A percentile compares a stretch with the other conserved stretches of the same genome.
Conservation (phyloP, 2,113 vertebrate genomes). For the Asarcornis scutulata region DNA sequence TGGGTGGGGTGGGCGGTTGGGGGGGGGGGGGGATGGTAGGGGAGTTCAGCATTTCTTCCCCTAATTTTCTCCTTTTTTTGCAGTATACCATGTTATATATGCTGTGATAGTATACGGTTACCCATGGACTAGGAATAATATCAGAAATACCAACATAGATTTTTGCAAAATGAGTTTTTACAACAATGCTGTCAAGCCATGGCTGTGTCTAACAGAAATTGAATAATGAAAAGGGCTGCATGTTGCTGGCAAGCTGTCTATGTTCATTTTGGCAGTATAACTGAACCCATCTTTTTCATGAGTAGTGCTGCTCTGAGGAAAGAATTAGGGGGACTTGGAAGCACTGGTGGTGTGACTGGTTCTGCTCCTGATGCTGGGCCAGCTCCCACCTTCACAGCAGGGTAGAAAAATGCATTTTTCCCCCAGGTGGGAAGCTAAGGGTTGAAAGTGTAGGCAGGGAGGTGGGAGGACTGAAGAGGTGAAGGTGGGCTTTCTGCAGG, state of each 20-base stretch:
- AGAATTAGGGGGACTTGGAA: neutral
- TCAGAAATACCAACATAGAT: neutral
- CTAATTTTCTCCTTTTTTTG: neutral
- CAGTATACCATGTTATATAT: neutral
- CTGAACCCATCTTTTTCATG: neutral
- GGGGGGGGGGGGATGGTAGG: neutral
- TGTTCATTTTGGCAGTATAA: neutral
- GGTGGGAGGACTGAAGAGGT: neutral
- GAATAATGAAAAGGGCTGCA: neutral
- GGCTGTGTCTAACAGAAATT: neutral
- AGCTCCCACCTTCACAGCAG: too few relatives aligned
- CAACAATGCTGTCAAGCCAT: neutral
- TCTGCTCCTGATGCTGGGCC: neutral
- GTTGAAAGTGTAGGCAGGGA: neutral
- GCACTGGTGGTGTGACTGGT: neutral
- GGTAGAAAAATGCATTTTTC: neutral
- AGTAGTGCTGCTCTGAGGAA: neutral
- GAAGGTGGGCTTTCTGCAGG: neutral
- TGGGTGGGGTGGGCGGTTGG: too few relatives aligned
- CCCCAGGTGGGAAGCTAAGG: neutral
- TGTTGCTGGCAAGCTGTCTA: neutral
- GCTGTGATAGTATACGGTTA: neutral
- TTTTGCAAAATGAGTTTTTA: neutral
- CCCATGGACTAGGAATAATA: neutral
- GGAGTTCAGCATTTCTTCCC: neutral